These are phyloP conservation scores for Leucophenga montana DNA, from an alignment of 2,888 invertebrate species.

Conservation along the genomic window DNA sequence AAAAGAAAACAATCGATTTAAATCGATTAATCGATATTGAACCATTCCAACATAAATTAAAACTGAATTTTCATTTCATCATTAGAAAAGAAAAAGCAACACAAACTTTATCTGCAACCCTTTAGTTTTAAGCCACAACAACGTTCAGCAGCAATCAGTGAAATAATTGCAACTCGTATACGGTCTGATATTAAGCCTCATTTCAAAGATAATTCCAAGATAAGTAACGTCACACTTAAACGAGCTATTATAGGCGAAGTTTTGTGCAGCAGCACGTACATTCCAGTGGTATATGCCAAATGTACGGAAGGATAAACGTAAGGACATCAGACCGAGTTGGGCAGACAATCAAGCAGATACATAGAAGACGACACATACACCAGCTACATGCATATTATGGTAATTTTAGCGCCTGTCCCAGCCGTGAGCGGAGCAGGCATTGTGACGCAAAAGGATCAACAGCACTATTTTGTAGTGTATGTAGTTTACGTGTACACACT, in stretches of 20 bases:
- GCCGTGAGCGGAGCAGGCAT: slow-evolving; percentile 15
- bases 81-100: no score
- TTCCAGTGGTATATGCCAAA: no score
- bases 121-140: no score
- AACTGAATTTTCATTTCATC: no score
- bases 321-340: background rate
- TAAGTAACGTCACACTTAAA: slow-evolving; percentile 45
- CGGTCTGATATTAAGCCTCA: no score
- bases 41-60: no score
- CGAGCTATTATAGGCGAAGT: slow-evolving; percentile 48
- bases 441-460: slow-evolving; percentile 22
- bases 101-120: no score
- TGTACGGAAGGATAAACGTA: background rate
- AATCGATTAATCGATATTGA: no score
- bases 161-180: no score
- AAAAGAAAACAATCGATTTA: no score
- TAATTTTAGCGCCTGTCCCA: slow-evolving; percentile 54
- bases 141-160: no score
- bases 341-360: slow-evolving; percentile 26
- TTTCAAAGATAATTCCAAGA: slow-evolving; percentile 41
- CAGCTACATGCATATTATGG: slow-evolving; percentile 41
- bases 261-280: slow-evolving; percentile 39
- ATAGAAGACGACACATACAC: background rate
- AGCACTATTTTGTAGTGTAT: background rate
- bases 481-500: no score